Evolutionary conservation across 2,888 invertebrate genomes (phyloP).

Genomic region (Polymixis lichenea): DNA sequence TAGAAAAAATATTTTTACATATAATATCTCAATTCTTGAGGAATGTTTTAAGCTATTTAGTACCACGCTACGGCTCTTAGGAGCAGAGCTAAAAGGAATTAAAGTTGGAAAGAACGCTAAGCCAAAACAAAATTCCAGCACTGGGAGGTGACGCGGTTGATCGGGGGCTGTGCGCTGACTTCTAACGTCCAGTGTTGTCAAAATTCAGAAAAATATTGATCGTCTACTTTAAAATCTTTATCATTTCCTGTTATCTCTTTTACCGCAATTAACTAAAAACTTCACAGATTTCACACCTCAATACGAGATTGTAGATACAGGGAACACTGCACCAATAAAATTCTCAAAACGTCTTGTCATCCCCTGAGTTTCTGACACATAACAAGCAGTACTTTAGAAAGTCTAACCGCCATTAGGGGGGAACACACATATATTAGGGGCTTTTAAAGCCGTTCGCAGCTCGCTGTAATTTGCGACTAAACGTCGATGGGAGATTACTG

Average conservation of each 20-base stretch:
- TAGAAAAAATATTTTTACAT: no score
- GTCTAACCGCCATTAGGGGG: constrained; percentile 48
- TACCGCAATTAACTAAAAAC: not conserved
- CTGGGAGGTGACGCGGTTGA: not conserved
- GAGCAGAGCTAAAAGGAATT: no score
- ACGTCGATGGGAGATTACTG: constrained; percentile 59
- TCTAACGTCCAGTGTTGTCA: not conserved
- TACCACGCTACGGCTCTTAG: not conserved
- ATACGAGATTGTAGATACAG: not conserved
- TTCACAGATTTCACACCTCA: not conserved
- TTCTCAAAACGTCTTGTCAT: constrained; percentile 32
- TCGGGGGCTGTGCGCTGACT: not conserved
- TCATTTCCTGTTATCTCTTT: not conserved
- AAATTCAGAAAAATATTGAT: not conserved
- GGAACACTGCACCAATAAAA: not conserved
- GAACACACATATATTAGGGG: constrained; percentile 58
- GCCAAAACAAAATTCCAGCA: not conserved
- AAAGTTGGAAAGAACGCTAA: no score
- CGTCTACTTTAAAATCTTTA: not conserved
- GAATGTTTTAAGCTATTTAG: no score
- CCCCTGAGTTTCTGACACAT: constrained; percentile 9
- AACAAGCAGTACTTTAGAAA: constrained; percentile 55
- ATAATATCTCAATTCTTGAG: no score
- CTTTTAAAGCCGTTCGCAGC: constrained; percentile 59
- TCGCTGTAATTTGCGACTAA: constrained; percentile 62